Base-by-base conservation (phyloP, 2,888 invertebrate species). In the Drosophila emarginata region DNA sequence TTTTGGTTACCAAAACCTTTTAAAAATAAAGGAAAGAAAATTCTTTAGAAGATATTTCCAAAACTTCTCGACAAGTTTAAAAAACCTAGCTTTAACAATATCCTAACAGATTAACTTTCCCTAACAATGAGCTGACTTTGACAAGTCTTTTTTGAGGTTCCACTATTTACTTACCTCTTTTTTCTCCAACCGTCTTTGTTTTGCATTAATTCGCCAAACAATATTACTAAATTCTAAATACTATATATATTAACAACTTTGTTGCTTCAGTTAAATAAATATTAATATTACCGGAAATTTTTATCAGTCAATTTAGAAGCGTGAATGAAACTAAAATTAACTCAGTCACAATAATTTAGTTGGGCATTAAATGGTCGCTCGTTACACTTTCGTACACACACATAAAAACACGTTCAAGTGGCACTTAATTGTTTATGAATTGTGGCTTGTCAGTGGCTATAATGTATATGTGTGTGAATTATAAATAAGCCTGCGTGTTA, bases 401-500 rank as follows among this genome's bases (percentile, higher is more conserved):
- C 28, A 28, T n/a, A 32, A 36, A 54, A 56, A 54, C 36, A 71
- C 67, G 61, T 66, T 65, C 26, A 76, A 70, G 68, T 69, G 78
- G 37, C 67, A 77, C 76, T 85, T 85, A 82, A 82, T 82, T 87
- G 82, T 67, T 85, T 82, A 87, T 85, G 85, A 74, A 87, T 82
- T 75, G 79, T 45, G 60, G 51, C 28, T 11, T 21, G 60, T 15
- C 28, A 11, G n/a, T 32, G 12, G 53, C 40, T 14, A 32, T 65
- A 14, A 53, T 56, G 28, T 51, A 57, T 15, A 14, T 64, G 59
- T 39, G 77, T 63, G 67, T 45, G 62, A 72, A 72, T 72, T 68
- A 72, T 76, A 61, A 72, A 74, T 72, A 77, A 73, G 73, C 73
- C 77, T 78, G 76, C 52, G 67, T 78, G 82, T 54, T 77, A 67